Percentiles rank a stretch among this genome's conserved stretches.
Evolutionary conservation across 2,797 vertebrate genomes (phyloP).

Genomic region (Falco berigora): DNA sequence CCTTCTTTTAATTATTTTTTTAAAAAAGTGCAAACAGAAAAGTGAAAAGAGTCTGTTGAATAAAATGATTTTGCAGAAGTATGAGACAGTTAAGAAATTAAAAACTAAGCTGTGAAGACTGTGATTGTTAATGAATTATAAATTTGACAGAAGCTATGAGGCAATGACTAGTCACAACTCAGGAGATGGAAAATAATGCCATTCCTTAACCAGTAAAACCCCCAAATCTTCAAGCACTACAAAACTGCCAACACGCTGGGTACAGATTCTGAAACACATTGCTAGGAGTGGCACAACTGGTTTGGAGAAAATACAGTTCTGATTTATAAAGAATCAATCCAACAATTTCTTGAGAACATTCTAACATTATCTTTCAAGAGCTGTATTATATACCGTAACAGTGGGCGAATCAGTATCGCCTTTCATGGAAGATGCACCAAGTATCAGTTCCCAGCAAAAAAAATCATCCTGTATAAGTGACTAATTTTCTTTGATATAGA

Average conservation of each 20-base stretch:
- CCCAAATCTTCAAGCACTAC: background rate
- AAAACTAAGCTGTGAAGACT: background rate
- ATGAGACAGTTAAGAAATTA: background rate
- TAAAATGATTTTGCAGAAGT: background rate
- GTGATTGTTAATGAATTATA: slow-evolving; percentile 25
- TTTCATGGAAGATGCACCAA: background rate
- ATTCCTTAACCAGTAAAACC: background rate
- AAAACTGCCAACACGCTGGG: background rate
- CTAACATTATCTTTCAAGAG: background rate
- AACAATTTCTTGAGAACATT: background rate
- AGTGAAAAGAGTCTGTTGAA: background rate
- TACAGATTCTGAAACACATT: background rate
- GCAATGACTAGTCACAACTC: background rate
- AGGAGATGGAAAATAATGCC: background rate
- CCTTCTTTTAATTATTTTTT: background rate
- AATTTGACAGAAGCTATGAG: background rate
- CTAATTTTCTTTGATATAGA: background rate
- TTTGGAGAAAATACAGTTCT: background rate
- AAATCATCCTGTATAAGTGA: background rate
- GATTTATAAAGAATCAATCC: background rate
- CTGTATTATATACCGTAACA: background rate
- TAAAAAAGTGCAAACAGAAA: background rate
- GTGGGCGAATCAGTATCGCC: background rate
- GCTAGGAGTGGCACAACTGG: background rate
- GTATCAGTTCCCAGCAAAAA: background rate